These are phyloP conservation scores for Cardiocondyla obscurior DNA, from an alignment of 1,140 invertebrate genomes.

Conservation along the genomic window DNA sequence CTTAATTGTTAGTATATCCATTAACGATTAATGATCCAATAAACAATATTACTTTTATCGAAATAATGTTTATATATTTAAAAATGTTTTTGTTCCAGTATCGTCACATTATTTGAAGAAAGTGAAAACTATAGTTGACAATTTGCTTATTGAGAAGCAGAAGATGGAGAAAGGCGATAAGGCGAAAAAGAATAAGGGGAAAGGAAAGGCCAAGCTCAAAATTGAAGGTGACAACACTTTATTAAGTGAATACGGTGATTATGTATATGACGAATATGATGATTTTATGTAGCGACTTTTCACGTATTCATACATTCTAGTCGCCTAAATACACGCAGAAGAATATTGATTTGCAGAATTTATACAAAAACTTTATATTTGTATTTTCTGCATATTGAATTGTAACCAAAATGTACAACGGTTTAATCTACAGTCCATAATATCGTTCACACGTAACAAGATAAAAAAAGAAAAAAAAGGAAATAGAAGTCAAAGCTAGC, in stretches of 20 bases:
- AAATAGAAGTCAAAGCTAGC: conserved; percentile 37
- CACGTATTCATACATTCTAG: conserved; percentile 77
- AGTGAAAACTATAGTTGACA: conserved; percentile 91
- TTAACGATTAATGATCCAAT: not conserved
- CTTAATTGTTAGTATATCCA: conserved; percentile 88
- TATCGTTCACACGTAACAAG: conserved; percentile 36
- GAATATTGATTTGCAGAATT: conserved; percentile 67
- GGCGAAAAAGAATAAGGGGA: conserved; percentile 88
- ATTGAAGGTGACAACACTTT: conserved; percentile 89
- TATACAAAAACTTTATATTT: conserved; percentile 61
- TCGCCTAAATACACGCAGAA: conserved; percentile 75
- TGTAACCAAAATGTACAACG: conserved; percentile 50
- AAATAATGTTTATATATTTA: not conserved
- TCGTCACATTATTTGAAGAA: conserved; percentile 90
- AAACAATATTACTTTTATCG: not conserved
- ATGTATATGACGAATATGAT: conserved; percentile 85
- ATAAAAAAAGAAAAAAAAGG: conserved; percentile 1
- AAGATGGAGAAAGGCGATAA: conserved; percentile 91
- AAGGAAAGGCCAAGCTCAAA: conserved; percentile 91
- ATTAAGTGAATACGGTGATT: conserved; percentile 85
- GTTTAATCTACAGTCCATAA: conserved; percentile 39
- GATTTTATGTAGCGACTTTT: conserved; percentile 88
- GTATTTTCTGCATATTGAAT: conserved; percentile 51
- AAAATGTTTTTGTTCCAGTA: conserved; percentile 83
- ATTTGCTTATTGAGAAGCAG: conserved; percentile 91